A percentile compares a stretch with the other conserved stretches of the same genome.
Conservation (phyloP, 2,888 invertebrate species). For the Dryocosmus kuriphilus region DNA sequence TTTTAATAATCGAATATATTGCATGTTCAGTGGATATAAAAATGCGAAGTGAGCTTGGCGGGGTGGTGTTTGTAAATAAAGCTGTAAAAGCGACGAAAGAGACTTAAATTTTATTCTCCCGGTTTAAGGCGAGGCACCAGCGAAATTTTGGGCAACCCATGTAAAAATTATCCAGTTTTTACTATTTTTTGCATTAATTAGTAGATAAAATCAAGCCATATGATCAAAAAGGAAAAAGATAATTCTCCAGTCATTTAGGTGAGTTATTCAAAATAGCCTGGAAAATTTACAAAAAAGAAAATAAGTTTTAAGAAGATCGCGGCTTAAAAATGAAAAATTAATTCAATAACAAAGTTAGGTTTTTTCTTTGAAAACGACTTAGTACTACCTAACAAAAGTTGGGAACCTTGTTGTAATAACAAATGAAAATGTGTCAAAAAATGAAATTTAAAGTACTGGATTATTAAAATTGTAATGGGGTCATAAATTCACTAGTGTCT, state of each 20-base stretch:
- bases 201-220: too few species aligned
- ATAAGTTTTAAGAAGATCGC: too few species aligned
- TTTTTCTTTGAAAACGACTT: too few species aligned
- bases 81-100: slow-evolving; percentile 63
- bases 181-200: background rate
- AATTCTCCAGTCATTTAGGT: background rate
- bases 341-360: too few species aligned
- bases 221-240: background rate
- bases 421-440: too few species aligned
- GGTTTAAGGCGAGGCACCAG: background rate
- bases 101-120: slow-evolving; percentile 31
- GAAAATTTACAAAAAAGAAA: too few species aligned
- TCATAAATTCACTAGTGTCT: background rate
- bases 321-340: too few species aligned
- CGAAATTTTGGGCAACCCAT: background rate
- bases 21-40: slow-evolving; percentile 57
- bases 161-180: background rate
- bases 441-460: too few species aligned
- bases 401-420: too few species aligned
- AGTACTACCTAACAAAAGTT: too few species aligned
- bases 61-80: slow-evolving; percentile 71
- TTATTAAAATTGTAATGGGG: too few species aligned
- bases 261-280: background rate
- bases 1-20: slow-evolving; percentile 56
- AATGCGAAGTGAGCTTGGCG: slow-evolving; percentile 57